phyloP scores from a whole-genome alignment of 2,888 invertebrate genomes.

The Stenolophus ochropezus region DNA sequence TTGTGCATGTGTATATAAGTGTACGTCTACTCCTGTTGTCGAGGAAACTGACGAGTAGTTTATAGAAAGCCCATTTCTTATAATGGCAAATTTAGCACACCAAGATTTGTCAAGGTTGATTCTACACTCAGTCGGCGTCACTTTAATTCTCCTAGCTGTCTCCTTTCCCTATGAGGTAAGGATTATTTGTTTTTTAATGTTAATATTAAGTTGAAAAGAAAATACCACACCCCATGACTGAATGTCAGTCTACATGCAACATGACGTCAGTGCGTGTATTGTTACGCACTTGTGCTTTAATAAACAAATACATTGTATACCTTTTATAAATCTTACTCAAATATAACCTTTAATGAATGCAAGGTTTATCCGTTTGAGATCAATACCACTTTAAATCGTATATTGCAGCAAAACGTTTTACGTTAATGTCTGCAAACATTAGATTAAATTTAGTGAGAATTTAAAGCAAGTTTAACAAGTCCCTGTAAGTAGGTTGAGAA shows the following conservation, averaged over 20 bases:
- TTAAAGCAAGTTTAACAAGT: neutral
- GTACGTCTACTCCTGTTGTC: conserved; percentile 6
- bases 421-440: neutral
- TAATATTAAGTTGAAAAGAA: conserved; percentile 14
- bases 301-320: conserved; percentile 35
- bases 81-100: conserved; percentile 47
- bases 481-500: neutral
- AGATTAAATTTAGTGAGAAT: neutral
- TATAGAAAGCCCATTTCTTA: conserved; percentile 27
- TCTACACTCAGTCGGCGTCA: conserved; percentile 5
- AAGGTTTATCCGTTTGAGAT: neutral
- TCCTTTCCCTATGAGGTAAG: conserved; percentile 38
- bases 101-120: conserved; percentile 49
- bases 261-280: conserved; percentile 47
- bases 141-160: neutral
- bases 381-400: neutral
- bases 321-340: neutral
- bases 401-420: neutral
- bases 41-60: conserved; percentile 22
- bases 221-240: conserved; percentile 44
- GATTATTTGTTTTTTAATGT: neutral
- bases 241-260: neutral
- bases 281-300: conserved; percentile 26
- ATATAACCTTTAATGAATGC: too few species aligned
- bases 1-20: conserved; percentile 27